phyloP scores from a whole-genome alignment of 2,888 invertebrate species.

The Antheraea yamamai region DNA sequence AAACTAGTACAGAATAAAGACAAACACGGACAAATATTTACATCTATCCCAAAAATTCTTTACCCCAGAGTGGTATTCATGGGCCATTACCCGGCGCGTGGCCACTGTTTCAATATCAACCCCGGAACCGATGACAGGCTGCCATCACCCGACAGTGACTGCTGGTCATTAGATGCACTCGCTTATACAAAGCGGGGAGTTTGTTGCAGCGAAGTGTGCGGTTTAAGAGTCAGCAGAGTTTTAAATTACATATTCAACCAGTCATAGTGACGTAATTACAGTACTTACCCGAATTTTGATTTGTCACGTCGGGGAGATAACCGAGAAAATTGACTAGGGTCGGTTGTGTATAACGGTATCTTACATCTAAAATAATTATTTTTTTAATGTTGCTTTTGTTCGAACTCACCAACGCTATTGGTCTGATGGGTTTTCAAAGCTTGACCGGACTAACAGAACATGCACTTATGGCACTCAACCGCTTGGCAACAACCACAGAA shows the following conservation, averaged over 20 bases:
- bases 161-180: constrained; percentile 24
- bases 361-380: too few species aligned
- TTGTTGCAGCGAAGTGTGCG: constrained; percentile 10
- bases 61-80: constrained; percentile 1
- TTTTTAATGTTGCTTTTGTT: too few species aligned
- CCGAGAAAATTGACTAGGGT: too few species aligned
- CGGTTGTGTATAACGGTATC: too few species aligned
- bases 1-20: too few species aligned
- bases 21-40: neutral
- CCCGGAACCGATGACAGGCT: constrained; percentile 40
- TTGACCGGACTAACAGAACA: too few species aligned
- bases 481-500: too few species aligned
- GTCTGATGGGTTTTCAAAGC: too few species aligned
- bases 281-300: too few species aligned
- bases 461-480: too few species aligned
- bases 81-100: constrained; percentile 12
- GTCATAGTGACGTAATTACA: neutral
- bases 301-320: too few species aligned
- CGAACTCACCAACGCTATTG: too few species aligned
- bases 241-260: neutral
- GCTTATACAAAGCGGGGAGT: constrained; percentile 15
- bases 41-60: neutral
- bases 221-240: constrained; percentile 4
- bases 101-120: constrained; percentile 19
- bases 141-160: constrained; percentile 18